These are phyloP conservation scores for Protonibea diacanthus DNA, from an alignment of 2,797 vertebrate genomes.

Conservation along the genomic window DNA sequence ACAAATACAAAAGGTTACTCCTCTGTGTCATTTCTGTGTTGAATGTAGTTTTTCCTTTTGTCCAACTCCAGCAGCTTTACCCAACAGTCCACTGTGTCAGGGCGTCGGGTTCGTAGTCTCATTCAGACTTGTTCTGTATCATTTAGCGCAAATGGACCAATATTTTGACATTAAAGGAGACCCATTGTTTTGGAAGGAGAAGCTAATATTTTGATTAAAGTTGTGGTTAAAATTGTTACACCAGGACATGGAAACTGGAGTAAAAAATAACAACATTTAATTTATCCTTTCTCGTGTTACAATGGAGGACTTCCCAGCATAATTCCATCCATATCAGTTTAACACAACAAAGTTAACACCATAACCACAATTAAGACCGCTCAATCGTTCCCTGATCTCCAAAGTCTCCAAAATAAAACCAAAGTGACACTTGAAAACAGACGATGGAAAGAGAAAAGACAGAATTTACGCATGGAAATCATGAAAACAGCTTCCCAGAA, in stretches of 20 bases:
- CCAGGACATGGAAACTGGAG: constrained; percentile 69
- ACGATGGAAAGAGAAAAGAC: constrained; percentile 39
- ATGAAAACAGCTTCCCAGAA: constrained; percentile 35
- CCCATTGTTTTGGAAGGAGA: constrained; percentile 42
- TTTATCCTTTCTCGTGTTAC: constrained; percentile 70
- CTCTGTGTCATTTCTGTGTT: constrained; percentile 13
- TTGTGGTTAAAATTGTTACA: constrained; percentile 53
- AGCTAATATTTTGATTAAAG: constrained; percentile 45
- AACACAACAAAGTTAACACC: constrained; percentile 52
- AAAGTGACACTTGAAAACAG: constrained; percentile 20
- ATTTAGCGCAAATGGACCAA: constrained; percentile 34
- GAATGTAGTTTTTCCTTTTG: constrained; percentile 20
- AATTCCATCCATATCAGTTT: constrained; percentile 51
- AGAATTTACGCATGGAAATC: constrained; percentile 33
- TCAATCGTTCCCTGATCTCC: constrained; percentile 30
- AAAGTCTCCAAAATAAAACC: constrained; percentile 43
- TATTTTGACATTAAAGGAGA: constrained; percentile 38
- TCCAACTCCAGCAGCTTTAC: constrained; percentile 19
- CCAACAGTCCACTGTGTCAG: constrained; percentile 16
- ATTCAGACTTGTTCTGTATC: constrained; percentile 30
- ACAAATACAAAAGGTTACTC: constrained; percentile 18
- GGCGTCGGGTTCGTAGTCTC: constrained; percentile 22
- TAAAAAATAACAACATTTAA: constrained; percentile 78
- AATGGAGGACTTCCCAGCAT: constrained; percentile 63
- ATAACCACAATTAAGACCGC: constrained; percentile 54